phyloP scores from a whole-genome alignment of 2,888 invertebrate species.

The Monoplex corrugatus region DNA sequence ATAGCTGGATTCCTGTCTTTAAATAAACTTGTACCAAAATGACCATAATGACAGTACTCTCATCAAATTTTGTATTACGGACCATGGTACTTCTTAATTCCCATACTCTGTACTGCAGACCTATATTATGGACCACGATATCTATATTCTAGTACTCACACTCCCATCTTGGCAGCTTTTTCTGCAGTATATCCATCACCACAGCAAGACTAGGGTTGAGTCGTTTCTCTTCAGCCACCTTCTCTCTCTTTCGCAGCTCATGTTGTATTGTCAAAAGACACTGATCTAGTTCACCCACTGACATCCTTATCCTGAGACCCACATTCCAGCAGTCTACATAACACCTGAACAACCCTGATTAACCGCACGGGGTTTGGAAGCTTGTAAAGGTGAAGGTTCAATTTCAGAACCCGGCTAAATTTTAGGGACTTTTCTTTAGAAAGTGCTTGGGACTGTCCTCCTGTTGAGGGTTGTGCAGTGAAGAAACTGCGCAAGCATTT shows the following conservation, averaged over 20 bases:
- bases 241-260: constrained; percentile 36
- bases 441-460: neutral
- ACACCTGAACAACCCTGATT: neutral
- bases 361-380: neutral
- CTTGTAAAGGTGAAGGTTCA: neutral
- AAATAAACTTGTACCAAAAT: too few species aligned
- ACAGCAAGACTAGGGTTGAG: constrained; percentile 35
- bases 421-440: constrained; percentile 1
- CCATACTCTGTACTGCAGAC: neutral
- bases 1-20: too few species aligned
- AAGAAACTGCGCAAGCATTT: constrained; percentile 14
- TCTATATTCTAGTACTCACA: constrained; percentile 25
- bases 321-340: neutral
- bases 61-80: too few species aligned
- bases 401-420: constrained; percentile 18
- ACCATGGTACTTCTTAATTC: too few species aligned
- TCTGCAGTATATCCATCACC: constrained; percentile 37
- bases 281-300: neutral
- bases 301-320: neutral
- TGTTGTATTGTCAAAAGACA: neutral
- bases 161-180: constrained; percentile 30
- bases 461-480: neutral
- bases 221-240: constrained; percentile 14
- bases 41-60: too few species aligned
- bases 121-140: too few species aligned